Percentiles rank a stretch among this genome's conserved stretches.
Evolutionary conservation across 2,797 vertebrate species (phyloP).

Genomic region (Acrossocheilus wenchowensis): DNA sequence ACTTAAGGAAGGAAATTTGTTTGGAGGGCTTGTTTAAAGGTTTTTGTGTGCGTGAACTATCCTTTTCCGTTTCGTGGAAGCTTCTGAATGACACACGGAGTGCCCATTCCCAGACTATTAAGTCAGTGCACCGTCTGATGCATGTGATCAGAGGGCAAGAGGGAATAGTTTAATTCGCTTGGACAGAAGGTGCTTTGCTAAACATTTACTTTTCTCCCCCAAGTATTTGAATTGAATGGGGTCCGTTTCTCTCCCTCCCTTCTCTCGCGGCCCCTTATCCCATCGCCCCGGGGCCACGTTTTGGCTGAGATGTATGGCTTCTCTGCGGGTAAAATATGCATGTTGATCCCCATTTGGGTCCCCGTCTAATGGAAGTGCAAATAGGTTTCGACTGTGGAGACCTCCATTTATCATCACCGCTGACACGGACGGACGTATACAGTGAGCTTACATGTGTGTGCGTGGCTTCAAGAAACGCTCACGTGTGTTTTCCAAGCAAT

Average conservation of each 20-base stretch:
- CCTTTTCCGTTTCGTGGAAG: constrained; percentile 10
- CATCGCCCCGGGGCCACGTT: constrained; percentile 77
- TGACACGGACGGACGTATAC: constrained; percentile 73
- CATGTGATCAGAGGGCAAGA: constrained; percentile 70
- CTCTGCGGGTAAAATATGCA: constrained; percentile 87
- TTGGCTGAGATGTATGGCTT: constrained; percentile 83
- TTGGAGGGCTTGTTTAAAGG: not conserved
- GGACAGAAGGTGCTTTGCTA: constrained; percentile 81
- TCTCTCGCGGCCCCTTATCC: constrained; percentile 72
- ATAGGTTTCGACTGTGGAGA: constrained; percentile 81
- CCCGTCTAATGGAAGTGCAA: constrained; percentile 83
- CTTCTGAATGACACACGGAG: constrained; percentile 65
- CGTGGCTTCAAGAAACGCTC: constrained; percentile 18
- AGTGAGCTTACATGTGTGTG: constrained; percentile 44
- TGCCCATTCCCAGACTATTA: constrained; percentile 78
- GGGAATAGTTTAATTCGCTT: constrained; percentile 84
- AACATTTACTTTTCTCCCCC: constrained; percentile 73
- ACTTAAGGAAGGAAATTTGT: not conserved
- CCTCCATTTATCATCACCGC: constrained; percentile 82
- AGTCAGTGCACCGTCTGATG: constrained; percentile 75
- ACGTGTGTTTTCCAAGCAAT: not conserved
- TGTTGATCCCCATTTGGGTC: constrained; percentile 80
- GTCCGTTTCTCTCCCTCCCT: constrained; percentile 69
- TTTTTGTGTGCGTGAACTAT: not conserved
- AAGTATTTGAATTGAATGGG: constrained; percentile 79